Percentiles rank a stretch among this genome's conserved stretches.
Conservation (phyloP, 2,797 vertebrate species). For the Sandelia bainsii region DNA sequence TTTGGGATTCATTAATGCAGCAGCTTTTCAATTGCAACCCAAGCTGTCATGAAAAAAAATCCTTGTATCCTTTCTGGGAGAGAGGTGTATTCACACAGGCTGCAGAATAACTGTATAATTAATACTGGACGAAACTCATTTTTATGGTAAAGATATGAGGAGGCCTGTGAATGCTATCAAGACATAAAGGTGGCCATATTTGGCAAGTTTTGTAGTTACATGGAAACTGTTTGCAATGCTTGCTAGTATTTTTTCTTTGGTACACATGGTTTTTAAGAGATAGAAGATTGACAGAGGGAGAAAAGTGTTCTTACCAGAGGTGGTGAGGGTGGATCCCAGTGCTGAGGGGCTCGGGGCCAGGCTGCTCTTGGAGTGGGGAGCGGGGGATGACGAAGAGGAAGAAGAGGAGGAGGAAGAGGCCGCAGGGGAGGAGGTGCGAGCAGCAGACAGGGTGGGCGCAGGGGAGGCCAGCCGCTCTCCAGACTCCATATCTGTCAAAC, state of each 20-base stretch:
- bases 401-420: slow-evolving; percentile 83
- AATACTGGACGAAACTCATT: slow-evolving; percentile 76
- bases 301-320: slow-evolving; percentile 87
- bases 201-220: slow-evolving; percentile 41
- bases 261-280: slow-evolving; percentile 23
- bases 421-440: slow-evolving; percentile 88
- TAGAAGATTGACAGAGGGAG: slow-evolving; percentile 38
- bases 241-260: slow-evolving; percentile 32
- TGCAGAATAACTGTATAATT: slow-evolving; percentile 82
- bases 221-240: slow-evolving; percentile 37
- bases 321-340: slow-evolving; percentile 89
- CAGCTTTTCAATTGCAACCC: slow-evolving; percentile 87
- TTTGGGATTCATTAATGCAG: slow-evolving; percentile 88
- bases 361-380: slow-evolving; percentile 90
- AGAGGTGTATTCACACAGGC: slow-evolving; percentile 80
- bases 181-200: slow-evolving; percentile 72
- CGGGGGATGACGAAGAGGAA: slow-evolving; percentile 84
- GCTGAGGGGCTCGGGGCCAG: slow-evolving; percentile 89
- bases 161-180: slow-evolving; percentile 64
- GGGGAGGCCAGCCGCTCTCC: slow-evolving; percentile 93
- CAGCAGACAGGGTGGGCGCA: slow-evolving; percentile 89
- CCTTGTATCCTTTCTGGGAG: slow-evolving; percentile 72
- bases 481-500: slow-evolving; percentile 97
- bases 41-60: slow-evolving; percentile 81
- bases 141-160: slow-evolving; percentile 70